These are phyloP conservation scores for Riparia riparia DNA, from an alignment of 2,113 vertebrate genomes.

Conservation along the genomic window DNA sequence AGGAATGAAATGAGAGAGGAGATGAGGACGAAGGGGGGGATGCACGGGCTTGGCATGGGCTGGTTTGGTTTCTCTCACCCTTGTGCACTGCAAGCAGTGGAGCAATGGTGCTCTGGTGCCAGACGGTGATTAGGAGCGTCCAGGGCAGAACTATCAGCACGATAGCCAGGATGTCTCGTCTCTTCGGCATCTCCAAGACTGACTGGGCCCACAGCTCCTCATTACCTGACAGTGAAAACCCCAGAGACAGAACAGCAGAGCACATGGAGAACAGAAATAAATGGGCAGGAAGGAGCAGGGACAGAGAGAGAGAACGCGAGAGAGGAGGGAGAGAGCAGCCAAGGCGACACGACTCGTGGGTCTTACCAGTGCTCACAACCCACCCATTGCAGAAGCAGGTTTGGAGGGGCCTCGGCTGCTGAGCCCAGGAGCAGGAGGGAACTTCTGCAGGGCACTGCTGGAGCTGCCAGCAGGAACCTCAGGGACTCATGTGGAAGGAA, in stretches of 20 bases:
- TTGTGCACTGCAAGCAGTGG: slow-evolving; percentile 94
- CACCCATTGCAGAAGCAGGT: slow-evolving; percentile 89
- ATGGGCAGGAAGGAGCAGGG: slow-evolving; percentile 71
- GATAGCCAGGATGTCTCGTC: slow-evolving; percentile 98
- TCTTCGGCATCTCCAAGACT: slow-evolving; percentile 99
- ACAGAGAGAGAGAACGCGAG: slow-evolving; percentile 40
- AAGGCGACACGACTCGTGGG: slow-evolving; percentile 50
- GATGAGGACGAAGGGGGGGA: slow-evolving; percentile 38
- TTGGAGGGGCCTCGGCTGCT: slow-evolving; percentile 74
- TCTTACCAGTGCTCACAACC: slow-evolving; percentile 91
- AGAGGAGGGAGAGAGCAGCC: slow-evolving; percentile 55
- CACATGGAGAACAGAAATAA: slow-evolving; percentile 79
- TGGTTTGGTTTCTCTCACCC: slow-evolving; percentile 83
- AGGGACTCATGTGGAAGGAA: slow-evolving; percentile 51
- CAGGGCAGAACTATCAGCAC: slow-evolving; percentile 99
- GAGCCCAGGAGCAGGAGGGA: slow-evolving; percentile 44
- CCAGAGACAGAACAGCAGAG: slow-evolving; percentile 77
- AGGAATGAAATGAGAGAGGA: slow-evolving; percentile 54
- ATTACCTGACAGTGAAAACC: slow-evolving; percentile 89
- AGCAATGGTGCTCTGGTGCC: slow-evolving; percentile 96
- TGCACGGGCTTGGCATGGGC: background rate
- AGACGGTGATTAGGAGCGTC: slow-evolving; percentile 99
- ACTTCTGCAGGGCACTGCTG: background rate
- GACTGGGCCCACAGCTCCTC: slow-evolving; percentile 93
- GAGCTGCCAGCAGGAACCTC: slow-evolving; percentile 40